Evolutionary conservation across 2,113 vertebrate genomes (phyloP).

Genomic region (Platysteira castanea): DNA sequence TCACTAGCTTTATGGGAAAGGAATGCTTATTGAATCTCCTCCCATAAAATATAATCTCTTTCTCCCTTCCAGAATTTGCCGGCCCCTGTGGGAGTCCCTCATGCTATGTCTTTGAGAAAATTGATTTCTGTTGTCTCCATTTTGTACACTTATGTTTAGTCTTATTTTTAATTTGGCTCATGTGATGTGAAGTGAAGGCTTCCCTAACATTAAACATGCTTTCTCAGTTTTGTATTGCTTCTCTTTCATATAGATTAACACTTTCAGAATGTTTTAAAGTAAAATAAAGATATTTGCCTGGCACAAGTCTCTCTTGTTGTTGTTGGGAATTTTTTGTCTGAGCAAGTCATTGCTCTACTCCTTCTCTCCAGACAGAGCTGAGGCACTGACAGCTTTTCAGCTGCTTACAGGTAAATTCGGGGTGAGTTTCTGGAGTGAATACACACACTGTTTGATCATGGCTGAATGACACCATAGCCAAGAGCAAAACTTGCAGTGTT

Average conservation of each 20-base stretch:
- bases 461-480: neutral
- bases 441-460: neutral
- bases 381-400: neutral
- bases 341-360: neutral
- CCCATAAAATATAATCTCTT: constrained; percentile 75
- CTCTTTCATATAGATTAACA: neutral
- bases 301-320: neutral
- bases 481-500: neutral
- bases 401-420: neutral
- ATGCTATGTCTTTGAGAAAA: constrained; percentile 63
- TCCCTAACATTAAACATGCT: constrained; percentile 21
- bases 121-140: constrained; percentile 48
- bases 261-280: neutral
- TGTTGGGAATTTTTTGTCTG: neutral
- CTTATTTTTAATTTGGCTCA: constrained; percentile 59
- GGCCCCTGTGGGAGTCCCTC: constrained; percentile 53
- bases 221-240: constrained; percentile 1
- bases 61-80: constrained; percentile 64
- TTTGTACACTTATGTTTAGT: constrained; percentile 9
- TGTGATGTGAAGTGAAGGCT: neutral
- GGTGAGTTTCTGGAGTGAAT: neutral
- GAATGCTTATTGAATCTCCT: constrained; percentile 71
- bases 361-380: neutral
- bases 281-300: neutral
- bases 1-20: constrained; percentile 70